Conservation (phyloP, 2,797 vertebrate genomes). For the Numenius phaeopus region DNA sequence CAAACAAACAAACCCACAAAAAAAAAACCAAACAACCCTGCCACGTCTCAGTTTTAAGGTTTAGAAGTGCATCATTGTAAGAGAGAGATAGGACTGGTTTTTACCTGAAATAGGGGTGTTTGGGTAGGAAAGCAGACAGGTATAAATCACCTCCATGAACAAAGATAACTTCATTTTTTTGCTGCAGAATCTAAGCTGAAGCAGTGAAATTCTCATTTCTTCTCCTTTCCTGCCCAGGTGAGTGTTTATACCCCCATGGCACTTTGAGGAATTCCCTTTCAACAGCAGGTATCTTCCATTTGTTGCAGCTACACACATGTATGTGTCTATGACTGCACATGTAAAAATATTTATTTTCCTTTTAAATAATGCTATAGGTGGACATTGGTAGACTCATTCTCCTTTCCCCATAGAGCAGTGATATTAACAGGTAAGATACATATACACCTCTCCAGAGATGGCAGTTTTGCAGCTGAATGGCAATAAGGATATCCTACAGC, state of each 20-base stretch:
- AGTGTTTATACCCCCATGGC: not conserved
- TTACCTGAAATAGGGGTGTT: not conserved
- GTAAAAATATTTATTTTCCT: not conserved
- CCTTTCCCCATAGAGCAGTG: conserved; percentile 18
- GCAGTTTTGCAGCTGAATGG: conserved; percentile 9
- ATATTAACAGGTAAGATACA: conserved; percentile 35
- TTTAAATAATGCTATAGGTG: conserved; percentile 15
- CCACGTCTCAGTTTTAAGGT: not conserved
- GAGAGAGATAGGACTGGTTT: not conserved
- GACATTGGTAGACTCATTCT: not conserved
- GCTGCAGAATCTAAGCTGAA: not conserved
- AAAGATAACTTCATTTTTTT: not conserved
- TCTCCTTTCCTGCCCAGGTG: not conserved
- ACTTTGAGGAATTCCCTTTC: not conserved
- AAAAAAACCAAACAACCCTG: not conserved
- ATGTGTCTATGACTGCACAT: fast-evolving
- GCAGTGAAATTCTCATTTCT: not conserved
- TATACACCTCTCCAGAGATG: conserved; percentile 22
- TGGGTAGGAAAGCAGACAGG: not conserved
- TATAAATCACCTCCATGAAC: not conserved
- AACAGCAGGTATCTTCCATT: not conserved
- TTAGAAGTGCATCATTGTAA: not conserved
- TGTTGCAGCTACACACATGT: not conserved
- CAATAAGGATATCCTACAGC: not conserved
- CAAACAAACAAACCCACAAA: not conserved